Evolutionary conservation across 2,888 invertebrate genomes (phyloP).

Genomic region (Pollenia amentaria): DNA sequence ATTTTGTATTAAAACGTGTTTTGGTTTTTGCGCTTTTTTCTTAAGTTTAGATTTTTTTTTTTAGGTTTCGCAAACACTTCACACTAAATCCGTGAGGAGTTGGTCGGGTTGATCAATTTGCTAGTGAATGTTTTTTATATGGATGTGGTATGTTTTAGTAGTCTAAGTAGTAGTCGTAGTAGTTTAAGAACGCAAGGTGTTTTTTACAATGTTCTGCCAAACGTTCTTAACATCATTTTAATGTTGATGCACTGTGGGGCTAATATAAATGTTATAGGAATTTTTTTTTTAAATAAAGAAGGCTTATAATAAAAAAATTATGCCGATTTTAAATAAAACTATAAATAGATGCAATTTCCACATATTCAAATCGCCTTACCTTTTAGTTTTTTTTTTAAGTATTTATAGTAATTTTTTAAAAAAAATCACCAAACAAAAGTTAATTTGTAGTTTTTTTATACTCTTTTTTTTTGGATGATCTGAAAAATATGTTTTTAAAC

Average conservation of each 20-base stretch:
- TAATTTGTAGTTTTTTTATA: no score
- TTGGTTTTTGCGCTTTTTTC: slow-evolving; percentile 51
- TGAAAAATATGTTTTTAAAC: no score
- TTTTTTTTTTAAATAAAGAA: no score
- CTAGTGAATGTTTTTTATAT: slow-evolving; percentile 19
- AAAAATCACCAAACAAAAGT: no score
- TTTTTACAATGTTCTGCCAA: slow-evolving; percentile 59
- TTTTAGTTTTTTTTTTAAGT: no score
- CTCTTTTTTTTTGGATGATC: no score
- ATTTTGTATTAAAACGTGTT: slow-evolving; percentile 66
- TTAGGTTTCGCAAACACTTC: slow-evolving; percentile 59
- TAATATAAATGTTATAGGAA: no score
- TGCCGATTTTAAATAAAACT: no score
- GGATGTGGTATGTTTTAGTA: slow-evolving; percentile 40
- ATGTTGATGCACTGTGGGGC: slow-evolving; percentile 40
- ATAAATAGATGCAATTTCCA: no score
- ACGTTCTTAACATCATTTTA: slow-evolving; percentile 43
- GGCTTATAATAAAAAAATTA: no score
- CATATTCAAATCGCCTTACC: no score
- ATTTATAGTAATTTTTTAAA: no score
- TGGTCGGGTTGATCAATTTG: slow-evolving; percentile 33
- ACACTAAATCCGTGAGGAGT: slow-evolving; percentile 62
- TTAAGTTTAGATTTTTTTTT: not conserved
- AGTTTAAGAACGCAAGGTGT: slow-evolving; percentile 67
- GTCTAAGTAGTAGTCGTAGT: slow-evolving; percentile 36